Evolutionary conservation across 2,797 vertebrate genomes (phyloP).

Genomic region (Anomalospiza imberbis): DNA sequence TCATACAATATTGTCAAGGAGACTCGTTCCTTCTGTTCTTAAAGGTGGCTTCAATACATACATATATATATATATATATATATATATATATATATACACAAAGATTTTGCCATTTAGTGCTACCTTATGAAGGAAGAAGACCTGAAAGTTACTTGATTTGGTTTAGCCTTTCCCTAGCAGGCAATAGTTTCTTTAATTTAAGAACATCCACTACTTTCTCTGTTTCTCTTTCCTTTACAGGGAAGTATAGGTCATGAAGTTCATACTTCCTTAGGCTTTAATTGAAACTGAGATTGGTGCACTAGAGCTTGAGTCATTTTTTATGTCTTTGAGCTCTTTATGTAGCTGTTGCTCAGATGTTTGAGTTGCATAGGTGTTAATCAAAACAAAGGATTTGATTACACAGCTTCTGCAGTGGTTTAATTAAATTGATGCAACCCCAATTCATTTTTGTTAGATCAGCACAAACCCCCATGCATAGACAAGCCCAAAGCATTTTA

Average conservation of each 20-base stretch:
- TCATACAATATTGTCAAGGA: not conserved
- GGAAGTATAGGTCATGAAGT: not conserved
- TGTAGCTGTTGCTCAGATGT: not conserved
- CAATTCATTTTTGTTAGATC: not conserved
- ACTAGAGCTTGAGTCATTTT: not conserved
- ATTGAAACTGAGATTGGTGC: not conserved
- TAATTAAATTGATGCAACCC: slow-evolving; percentile 3
- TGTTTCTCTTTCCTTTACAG: not conserved
- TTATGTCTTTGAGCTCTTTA: not conserved
- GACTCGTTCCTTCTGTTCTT: not conserved
- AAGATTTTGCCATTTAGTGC: not conserved
- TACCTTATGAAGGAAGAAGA: not conserved
- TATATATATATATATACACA: not conserved
- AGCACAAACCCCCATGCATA: not conserved
- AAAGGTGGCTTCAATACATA: not conserved
- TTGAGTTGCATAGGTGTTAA: not conserved
- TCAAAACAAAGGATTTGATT: slow-evolving; percentile 2
- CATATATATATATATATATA: no score
- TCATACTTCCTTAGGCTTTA: not conserved
- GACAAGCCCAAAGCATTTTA: not conserved
- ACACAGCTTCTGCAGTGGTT: not conserved
- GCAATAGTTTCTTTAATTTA: not conserved
- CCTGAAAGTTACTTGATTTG: not conserved
- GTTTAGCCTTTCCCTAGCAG: not conserved
- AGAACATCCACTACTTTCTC: not conserved